phyloP scores from a whole-genome alignment of 53 echinoderm and acorn worm genomes.

The Paracentrotus lividus region DNA sequence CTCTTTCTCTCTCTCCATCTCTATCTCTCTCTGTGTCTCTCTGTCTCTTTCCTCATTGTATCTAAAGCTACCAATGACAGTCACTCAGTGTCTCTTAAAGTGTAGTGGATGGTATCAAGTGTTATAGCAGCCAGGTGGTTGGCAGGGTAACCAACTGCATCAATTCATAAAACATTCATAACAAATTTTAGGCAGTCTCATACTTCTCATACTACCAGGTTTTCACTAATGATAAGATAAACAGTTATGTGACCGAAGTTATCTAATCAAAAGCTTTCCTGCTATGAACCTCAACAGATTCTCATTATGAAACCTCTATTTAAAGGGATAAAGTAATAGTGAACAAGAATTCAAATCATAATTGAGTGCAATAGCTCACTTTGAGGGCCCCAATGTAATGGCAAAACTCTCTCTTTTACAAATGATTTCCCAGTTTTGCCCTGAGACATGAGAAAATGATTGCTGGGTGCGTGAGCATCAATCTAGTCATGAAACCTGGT shows the following conservation, averaged over 20 bases:
- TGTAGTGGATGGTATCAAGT: not conserved
- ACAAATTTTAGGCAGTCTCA: not conserved
- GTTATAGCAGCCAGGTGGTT: not conserved
- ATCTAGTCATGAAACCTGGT: no score
- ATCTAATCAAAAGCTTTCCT: not conserved
- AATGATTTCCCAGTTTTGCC: no score
- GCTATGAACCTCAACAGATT: not conserved
- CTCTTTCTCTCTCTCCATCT: not conserved
- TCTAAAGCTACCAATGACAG: not conserved
- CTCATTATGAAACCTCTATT: not conserved
- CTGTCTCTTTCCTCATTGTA: not conserved
- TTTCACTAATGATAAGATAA: not conserved
- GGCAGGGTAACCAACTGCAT: constrained; percentile 6
- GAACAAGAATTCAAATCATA: no score
- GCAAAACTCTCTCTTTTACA: no score
- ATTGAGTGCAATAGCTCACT: no score
- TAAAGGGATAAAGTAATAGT: not conserved
- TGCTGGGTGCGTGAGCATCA: no score
- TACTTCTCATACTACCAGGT: not conserved
- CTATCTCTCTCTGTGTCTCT: not conserved
- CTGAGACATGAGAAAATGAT: no score
- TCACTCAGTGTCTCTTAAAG: not conserved
- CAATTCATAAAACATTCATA: constrained; percentile 18
- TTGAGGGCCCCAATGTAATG: no score
- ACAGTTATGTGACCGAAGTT: not conserved